A percentile compares a stretch with the other conserved stretches of the same genome.
These are phyloP conservation scores for Tetheella fluctuosa DNA, from an alignment of 2,888 invertebrate genomes.

Conservation along the genomic window DNA sequence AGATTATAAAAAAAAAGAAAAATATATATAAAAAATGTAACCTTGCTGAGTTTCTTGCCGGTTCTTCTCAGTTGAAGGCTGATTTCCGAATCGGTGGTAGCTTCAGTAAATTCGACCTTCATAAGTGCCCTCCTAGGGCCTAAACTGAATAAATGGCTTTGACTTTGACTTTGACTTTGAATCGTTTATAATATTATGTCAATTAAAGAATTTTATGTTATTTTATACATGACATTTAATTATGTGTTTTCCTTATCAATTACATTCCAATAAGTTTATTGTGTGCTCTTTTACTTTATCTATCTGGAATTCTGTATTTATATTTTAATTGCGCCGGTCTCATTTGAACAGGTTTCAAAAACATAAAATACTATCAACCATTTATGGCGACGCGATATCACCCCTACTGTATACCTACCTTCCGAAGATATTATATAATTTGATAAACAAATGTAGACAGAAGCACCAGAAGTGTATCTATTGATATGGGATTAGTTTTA, in stretches of 20 bases:
- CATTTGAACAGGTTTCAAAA: not conserved
- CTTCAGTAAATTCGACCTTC: too few species aligned
- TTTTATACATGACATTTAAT: too few species aligned
- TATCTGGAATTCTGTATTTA: not conserved
- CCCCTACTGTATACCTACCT: not conserved
- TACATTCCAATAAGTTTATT: not conserved
- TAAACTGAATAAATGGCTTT: too few species aligned
- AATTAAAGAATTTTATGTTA: too few species aligned
- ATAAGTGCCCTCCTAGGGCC: too few species aligned
- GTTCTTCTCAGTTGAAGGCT: too few species aligned
- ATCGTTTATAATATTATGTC: too few species aligned
- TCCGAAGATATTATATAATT: not conserved
- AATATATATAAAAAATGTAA: too few species aligned
- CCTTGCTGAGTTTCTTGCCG: too few species aligned
- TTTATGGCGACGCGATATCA: not conserved
- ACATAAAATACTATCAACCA: not conserved
- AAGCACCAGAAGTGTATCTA: not conserved
- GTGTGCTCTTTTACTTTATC: not conserved
- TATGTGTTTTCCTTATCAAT: not conserved
- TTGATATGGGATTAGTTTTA: not conserved
- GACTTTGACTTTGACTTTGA: too few species aligned
- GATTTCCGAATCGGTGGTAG: too few species aligned
- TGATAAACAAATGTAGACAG: slow-evolving; percentile 5
- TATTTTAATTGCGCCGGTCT: not conserved
- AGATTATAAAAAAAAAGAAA: too few species aligned